phyloP scores from a whole-genome alignment of 2,797 vertebrate genomes.

The Gymnocypris eckloni region DNA sequence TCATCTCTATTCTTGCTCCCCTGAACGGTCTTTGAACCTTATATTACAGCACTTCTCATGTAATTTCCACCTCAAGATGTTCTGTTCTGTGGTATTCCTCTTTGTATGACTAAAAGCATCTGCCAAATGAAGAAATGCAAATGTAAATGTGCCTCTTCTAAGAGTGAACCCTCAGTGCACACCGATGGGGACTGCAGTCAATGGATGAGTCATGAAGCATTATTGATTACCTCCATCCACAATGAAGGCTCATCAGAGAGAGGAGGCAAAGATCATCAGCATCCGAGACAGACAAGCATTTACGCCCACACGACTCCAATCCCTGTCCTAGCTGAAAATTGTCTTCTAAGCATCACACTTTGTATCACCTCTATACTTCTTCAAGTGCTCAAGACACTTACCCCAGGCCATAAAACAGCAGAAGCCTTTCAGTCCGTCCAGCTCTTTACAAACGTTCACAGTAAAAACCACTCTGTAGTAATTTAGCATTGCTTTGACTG shows the following conservation, averaged over 20 bases:
- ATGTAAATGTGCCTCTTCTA: slow-evolving; percentile 3
- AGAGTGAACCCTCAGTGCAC: not conserved
- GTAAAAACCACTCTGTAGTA: not conserved
- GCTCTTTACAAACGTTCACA: not conserved
- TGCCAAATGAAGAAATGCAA: not conserved
- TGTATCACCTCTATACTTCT: not conserved
- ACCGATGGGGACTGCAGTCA: not conserved
- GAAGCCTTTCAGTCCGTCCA: not conserved
- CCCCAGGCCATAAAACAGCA: not conserved
- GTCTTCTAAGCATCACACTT: not conserved
- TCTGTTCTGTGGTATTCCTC: not conserved
- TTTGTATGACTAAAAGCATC: not conserved
- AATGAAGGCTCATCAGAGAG: slow-evolving; percentile 8
- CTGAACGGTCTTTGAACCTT: not conserved
- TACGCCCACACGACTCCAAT: not conserved
- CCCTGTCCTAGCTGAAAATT: not conserved
- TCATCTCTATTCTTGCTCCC: not conserved
- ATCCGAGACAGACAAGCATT: not conserved
- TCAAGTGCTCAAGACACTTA: slow-evolving; percentile 16
- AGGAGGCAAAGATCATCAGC: not conserved
- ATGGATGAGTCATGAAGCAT: not conserved
- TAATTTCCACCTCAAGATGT: not conserved
- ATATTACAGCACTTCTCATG: not conserved
- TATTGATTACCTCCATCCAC: not conserved
- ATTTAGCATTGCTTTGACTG: slow-evolving; percentile 7